Conservation (phyloP, 2,888 invertebrate genomes). For the Drosophila paramelanica region DNA sequence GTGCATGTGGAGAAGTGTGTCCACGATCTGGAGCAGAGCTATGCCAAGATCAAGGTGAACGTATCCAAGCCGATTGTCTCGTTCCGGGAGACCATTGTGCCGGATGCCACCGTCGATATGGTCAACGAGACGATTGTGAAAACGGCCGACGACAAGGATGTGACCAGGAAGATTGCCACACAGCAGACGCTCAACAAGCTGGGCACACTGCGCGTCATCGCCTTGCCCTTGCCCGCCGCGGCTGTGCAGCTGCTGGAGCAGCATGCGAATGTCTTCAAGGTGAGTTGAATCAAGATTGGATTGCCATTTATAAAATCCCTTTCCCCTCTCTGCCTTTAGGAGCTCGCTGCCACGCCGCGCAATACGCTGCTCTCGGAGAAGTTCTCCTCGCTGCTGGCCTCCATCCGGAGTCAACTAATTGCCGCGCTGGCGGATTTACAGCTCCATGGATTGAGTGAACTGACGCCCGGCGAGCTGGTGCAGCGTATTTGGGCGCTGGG, state of each 20-base stretch:
- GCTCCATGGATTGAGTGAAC: conserved; percentile 85
- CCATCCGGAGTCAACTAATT: conserved; percentile 86
- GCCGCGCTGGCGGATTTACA: conserved; percentile 87
- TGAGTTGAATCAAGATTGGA: conserved; percentile 46
- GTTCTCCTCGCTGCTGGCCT: conserved; percentile 60
- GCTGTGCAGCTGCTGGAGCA: conserved; percentile 90
- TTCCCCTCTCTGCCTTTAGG: conserved; percentile 41
- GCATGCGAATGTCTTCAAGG: conserved; percentile 90
- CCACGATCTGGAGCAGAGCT: conserved; percentile 93
- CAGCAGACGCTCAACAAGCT: conserved; percentile 90
- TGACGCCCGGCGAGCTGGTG: conserved; percentile 85
- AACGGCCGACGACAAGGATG: conserved; percentile 85
- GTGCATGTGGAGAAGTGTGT: conserved; percentile 98
- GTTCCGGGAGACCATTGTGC: conserved; percentile 96
- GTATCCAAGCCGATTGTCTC: conserved; percentile 98
- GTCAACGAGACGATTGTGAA: conserved; percentile 93
- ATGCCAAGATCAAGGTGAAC: conserved; percentile 93
- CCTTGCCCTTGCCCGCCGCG: conserved; percentile 90
- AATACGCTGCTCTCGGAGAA: conserved; percentile 80
- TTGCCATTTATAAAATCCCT: too few relatives aligned
- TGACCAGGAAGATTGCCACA: conserved; percentile 86
- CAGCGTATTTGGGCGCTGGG: conserved; percentile 96
- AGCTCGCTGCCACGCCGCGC: conserved; percentile 70
- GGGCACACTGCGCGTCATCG: conserved; percentile 90
- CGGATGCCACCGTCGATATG: conserved; percentile 92